A percentile compares a stretch with the other conserved stretches of the same genome.
These are phyloP conservation scores for Abrostola triplasia DNA, from an alignment of 2,888 invertebrate species.

Conservation along the genomic window DNA sequence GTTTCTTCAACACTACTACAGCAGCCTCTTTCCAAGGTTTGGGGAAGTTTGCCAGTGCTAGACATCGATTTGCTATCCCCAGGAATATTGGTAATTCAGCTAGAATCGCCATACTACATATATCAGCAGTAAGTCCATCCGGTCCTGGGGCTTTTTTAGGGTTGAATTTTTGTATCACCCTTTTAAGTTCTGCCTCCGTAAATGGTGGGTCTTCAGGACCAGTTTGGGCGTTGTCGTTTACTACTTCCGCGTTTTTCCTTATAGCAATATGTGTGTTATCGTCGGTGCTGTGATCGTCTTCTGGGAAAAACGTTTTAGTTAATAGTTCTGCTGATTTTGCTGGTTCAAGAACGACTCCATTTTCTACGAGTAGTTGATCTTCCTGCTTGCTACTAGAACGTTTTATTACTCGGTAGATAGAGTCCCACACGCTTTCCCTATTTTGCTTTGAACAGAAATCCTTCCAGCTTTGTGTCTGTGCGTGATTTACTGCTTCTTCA, in stretches of 20 bases:
- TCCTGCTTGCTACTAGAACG: too few species aligned
- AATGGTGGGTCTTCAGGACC: not conserved
- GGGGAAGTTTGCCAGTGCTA: too few species aligned
- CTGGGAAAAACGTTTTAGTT: slow-evolving; percentile 2
- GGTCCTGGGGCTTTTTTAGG: not conserved
- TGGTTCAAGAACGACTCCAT: not conserved
- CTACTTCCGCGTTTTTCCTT: not conserved
- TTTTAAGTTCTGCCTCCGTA: slow-evolving; percentile 1
- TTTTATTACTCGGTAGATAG: too few species aligned
- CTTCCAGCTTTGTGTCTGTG: too few species aligned
- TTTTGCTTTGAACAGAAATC: too few species aligned
- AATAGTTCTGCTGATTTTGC: not conserved
- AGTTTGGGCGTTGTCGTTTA: not conserved
- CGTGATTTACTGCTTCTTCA: too few species aligned
- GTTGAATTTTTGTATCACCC: not conserved
- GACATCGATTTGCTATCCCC: too few species aligned
- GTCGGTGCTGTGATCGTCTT: not conserved
- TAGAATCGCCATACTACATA: not conserved
- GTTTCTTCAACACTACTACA: too few species aligned
- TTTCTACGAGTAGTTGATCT: too few species aligned
- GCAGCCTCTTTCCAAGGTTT: too few species aligned
- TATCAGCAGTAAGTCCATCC: not conserved
- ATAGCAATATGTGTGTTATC: not conserved
- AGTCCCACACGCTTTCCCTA: too few species aligned
- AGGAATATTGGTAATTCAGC: too few species aligned